These are phyloP conservation scores for Macrosiphum euphorbiae DNA, from an alignment of 2,888 invertebrate species.

Conservation along the genomic window DNA sequence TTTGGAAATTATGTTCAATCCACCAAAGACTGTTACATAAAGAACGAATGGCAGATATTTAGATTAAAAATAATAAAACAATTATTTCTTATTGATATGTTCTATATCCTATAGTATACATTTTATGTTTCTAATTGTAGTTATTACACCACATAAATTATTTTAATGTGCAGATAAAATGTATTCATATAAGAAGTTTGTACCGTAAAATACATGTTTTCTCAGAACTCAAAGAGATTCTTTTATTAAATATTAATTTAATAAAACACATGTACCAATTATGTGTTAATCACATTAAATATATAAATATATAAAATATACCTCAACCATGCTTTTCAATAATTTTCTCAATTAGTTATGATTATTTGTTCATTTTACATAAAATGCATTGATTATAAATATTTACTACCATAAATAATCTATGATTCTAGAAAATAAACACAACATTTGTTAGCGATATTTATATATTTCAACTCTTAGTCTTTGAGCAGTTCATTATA, in stretches of 20 bases:
- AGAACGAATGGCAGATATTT: background rate
- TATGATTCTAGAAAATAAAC: background rate
- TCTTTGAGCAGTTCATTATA: too few relatives aligned
- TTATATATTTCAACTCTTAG: background rate
- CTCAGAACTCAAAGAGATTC: background rate
- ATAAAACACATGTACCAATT: background rate
- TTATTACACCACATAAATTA: background rate
- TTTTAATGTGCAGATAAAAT: conserved; percentile 9
- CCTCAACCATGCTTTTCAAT: background rate
- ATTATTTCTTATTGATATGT: background rate
- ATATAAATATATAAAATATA: background rate
- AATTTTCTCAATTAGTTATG: background rate
- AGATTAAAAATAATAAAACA: conserved; percentile 17
- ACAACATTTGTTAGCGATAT: background rate
- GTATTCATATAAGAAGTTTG: background rate
- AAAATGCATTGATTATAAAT: background rate
- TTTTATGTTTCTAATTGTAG: background rate
- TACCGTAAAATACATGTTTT: background rate
- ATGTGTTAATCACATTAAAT: background rate
- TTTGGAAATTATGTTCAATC: conserved; percentile 23
- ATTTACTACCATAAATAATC: background rate
- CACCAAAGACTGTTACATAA: conserved; percentile 28
- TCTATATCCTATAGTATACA: background rate
- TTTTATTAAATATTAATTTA: background rate
- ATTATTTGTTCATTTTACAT: background rate